phyloP scores from a whole-genome alignment of 2,888 invertebrate species.

The Helicoverpa assulta region DNA sequence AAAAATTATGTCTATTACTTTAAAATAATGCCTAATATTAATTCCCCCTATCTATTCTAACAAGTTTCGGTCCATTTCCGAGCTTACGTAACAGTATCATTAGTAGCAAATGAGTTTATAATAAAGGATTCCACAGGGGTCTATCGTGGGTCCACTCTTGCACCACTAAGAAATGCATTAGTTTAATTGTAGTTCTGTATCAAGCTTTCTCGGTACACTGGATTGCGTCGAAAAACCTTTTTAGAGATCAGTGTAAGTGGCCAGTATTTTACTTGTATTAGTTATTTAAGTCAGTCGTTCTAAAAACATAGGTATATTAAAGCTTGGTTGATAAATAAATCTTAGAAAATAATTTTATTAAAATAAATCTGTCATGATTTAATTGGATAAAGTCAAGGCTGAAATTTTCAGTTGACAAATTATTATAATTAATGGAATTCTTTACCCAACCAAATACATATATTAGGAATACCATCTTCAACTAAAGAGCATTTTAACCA shows the following conservation, averaged over 20 bases:
- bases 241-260: conserved; percentile 35
- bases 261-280: background rate
- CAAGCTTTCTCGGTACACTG: conserved; percentile 78
- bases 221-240: conserved; percentile 46
- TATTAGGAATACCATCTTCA: conserved; percentile 8
- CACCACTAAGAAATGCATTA: conserved; percentile 80
- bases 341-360: too few relatives aligned
- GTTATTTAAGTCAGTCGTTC: background rate
- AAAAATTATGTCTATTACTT: conserved; percentile 2
- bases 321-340: too few relatives aligned
- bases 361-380: too few relatives aligned
- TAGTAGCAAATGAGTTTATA: conserved; percentile 82
- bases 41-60: conserved; percentile 9
- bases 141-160: conserved; percentile 13
- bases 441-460: background rate
- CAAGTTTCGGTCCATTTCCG: conserved; percentile 25
- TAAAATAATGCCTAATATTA: background rate
- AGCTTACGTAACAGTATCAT: conserved; percentile 69
- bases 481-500: conserved; percentile 13
- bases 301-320: too few relatives aligned
- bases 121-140: conserved; percentile 72
- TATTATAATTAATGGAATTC: background rate
- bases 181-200: conserved; percentile 74
- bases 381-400: too few relatives aligned
- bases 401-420: background rate